Evolutionary conservation across 2,797 vertebrate species (phyloP).

Genomic region (Fundulus diaphanus): DNA sequence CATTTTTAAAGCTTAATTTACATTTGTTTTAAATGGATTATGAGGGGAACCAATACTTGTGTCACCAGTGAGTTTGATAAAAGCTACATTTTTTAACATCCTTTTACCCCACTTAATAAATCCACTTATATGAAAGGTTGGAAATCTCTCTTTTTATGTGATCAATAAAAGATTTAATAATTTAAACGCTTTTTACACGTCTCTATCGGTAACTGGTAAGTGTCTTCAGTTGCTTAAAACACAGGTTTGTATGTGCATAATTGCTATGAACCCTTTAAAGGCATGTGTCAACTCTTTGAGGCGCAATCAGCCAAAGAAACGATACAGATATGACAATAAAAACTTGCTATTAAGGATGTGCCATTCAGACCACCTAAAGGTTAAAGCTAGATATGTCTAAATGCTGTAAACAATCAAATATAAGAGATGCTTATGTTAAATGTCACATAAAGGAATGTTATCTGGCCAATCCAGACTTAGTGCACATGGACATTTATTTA

Average conservation of each 20-base stretch:
- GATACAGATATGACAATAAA: background rate
- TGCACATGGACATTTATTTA: constrained; percentile 49
- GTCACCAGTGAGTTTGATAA: background rate
- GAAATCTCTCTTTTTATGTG: background rate
- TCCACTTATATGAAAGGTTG: background rate
- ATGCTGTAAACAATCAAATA: constrained; percentile 9
- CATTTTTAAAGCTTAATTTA: no score
- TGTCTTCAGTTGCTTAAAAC: constrained; percentile 4
- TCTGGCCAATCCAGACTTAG: constrained; percentile 20
- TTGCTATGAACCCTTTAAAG: background rate
- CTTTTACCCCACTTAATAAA: background rate
- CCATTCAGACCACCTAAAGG: background rate
- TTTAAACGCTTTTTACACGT: background rate
- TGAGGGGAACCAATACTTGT: background rate
- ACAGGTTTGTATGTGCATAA: background rate
- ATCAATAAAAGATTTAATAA: background rate
- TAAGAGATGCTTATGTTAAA: constrained; percentile 20
- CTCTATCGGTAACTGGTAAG: background rate
- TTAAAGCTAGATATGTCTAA: constrained; percentile 6
- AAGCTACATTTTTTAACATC: background rate
- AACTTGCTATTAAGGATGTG: background rate
- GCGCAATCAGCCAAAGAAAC: constrained; percentile 7
- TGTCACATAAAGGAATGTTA: constrained; percentile 34
- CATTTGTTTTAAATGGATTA: background rate
- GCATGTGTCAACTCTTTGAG: background rate